phyloP scores from a whole-genome alignment of 2,797 vertebrate species.

The Saxicola maurus region DNA sequence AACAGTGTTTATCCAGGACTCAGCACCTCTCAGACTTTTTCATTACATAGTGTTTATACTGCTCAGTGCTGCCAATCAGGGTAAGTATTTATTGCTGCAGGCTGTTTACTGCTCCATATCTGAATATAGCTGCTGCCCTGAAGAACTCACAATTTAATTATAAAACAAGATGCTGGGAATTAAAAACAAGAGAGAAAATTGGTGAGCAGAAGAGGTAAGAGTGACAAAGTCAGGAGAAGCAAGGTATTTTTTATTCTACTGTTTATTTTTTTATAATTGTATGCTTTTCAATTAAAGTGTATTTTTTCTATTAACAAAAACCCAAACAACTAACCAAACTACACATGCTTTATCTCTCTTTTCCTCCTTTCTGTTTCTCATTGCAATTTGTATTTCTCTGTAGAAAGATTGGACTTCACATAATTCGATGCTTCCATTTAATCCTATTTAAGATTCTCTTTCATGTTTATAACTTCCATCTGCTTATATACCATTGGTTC shows the following conservation, averaged over 20 bases:
- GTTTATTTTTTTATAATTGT: neutral
- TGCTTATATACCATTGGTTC: neutral
- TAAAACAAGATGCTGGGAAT: neutral
- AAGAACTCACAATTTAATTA: constrained; percentile 26
- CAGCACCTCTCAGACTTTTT: constrained; percentile 30
- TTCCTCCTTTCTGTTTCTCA: neutral
- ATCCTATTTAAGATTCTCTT: neutral
- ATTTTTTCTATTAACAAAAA: neutral
- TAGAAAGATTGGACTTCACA: neutral
- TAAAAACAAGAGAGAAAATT: neutral
- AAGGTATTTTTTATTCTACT: neutral
- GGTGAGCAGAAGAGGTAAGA: neutral
- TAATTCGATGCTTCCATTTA: neutral
- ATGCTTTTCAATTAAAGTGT: neutral
- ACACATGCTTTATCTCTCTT: neutral
- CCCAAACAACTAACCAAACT: neutral
- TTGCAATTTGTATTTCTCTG: neutral
- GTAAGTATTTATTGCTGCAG: constrained; percentile 25
- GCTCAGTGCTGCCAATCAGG: constrained; percentile 14
- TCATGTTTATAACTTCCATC: neutral
- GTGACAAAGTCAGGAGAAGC: neutral
- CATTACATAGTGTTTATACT: constrained; percentile 9
- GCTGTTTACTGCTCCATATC: constrained; percentile 28
- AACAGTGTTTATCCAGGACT: neutral
- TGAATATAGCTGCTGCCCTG: constrained; percentile 15